A percentile compares a stretch with the other conserved stretches of the same genome.
Evolutionary conservation across 1,140 invertebrate species (phyloP).

Genomic region (Habropoda laboriosa): DNA sequence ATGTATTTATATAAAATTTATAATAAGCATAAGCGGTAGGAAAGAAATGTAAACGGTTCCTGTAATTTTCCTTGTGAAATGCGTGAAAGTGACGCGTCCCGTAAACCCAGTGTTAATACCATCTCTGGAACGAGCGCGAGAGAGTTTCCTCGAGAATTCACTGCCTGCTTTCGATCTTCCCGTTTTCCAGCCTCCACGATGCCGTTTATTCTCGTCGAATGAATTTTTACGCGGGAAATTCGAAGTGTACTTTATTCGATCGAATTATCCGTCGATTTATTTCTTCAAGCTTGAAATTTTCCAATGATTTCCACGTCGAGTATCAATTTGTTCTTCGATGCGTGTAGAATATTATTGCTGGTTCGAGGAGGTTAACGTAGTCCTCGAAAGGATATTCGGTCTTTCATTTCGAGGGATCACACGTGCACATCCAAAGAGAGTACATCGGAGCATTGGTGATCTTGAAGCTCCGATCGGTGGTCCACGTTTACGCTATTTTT

Average conservation of each 20-base stretch:
- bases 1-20: too few relatives aligned
- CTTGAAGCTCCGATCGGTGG: background rate
- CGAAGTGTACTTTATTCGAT: background rate
- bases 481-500: constrained; percentile 11
- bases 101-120: too few relatives aligned
- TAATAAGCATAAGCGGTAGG: too few relatives aligned
- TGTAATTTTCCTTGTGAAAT: too few relatives aligned
- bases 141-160: background rate
- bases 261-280: background rate
- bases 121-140: background rate
- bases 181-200: background rate
- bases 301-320: too few relatives aligned
- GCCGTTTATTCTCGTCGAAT: too few relatives aligned
- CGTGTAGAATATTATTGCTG: background rate
- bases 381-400: background rate
- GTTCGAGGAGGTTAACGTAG: too few relatives aligned
- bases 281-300: background rate
- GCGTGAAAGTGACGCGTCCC: too few relatives aligned
- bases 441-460: background rate
- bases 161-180: background rate
- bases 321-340: too few relatives aligned
- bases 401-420: constrained; percentile 1
- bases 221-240: background rate
- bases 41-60: too few relatives aligned
- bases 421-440: background rate